These are phyloP conservation scores for Drosophila longiperda DNA, from an alignment of 2,888 invertebrate species.

Conservation along the genomic window DNA sequence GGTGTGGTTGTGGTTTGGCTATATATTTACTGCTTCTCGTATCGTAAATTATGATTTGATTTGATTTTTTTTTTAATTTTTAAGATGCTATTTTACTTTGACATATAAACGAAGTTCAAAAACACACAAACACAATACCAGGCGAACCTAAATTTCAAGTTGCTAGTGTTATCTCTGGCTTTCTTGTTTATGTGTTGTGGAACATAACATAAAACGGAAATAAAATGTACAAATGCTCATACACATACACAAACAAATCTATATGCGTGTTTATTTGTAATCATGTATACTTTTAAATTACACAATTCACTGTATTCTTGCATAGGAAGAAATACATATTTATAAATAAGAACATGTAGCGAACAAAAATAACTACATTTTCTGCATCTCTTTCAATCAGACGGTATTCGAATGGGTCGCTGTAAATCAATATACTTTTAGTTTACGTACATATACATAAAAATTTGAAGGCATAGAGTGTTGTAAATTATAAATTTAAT, in stretches of 20 bases:
- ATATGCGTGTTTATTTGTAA: constrained; percentile 1
- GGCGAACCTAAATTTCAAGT: constrained; percentile 14
- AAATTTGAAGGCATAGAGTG: neutral
- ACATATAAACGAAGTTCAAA: neutral
- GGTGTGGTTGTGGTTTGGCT: constrained; percentile 65
- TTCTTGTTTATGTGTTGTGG: constrained; percentile 30
- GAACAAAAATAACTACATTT: constrained; percentile 12
- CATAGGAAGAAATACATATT: constrained; percentile 13
- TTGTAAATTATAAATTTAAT: constrained; percentile 21
- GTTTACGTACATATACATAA: neutral
- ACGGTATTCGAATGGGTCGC: neutral
- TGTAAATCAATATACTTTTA: neutral
- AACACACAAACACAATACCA: constrained; percentile 10
- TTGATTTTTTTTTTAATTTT: constrained; percentile 20
- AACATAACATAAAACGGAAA: constrained; percentile 54
- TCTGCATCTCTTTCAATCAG: constrained; percentile 3
- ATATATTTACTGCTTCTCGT: constrained; percentile 28
- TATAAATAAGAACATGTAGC: constrained; percentile 28
- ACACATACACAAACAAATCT: neutral
- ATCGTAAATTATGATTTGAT: constrained; percentile 15
- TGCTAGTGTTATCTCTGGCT: constrained; percentile 44
- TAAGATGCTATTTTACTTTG: constrained; percentile 28
- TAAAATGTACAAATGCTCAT: constrained; percentile 28
- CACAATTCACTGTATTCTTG: constrained; percentile 31
- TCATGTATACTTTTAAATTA: constrained; percentile 34